Base-by-base conservation (phyloP, 1,140 invertebrate species). In the Coelopa frigida region DNA sequence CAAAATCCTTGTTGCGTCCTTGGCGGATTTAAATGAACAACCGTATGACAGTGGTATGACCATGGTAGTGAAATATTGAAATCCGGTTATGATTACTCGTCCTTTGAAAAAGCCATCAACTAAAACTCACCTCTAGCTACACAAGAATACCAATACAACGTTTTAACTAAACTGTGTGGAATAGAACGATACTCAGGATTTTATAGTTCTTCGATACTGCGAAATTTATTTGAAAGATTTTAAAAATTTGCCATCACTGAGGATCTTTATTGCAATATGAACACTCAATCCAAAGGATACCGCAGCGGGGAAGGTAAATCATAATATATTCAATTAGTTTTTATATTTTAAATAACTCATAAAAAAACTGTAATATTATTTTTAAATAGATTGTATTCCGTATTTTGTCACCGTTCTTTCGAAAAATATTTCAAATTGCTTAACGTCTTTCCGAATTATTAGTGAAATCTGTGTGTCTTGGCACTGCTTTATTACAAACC, bases 251-350 rank as follows among this genome's bases (percentile, higher is more conserved):
- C 21, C n/a, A 33, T 17, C 20, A 26, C 41, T 32, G n/a, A 43
- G 33, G 41, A 31, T 26, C 33, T 43, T 43, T 35, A 27, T 29
- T 44, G 21, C 53, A 66, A 48, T 29, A 66, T 66, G 62, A 66
- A 66, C 52, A 59, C 62, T 37, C 63, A 66, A 56, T 66, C 63
- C 41, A 66, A 66, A 53, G 60, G 54, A 53, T 66, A 66, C 54
- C 63, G 63, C 48, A 56, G 56, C n/a, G 62, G 62, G 23, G 48
- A 50, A 46, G 48, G 48, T 50, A 50, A 46, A 23, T 46, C 29
- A 18, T 36, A 18, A 3, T 40, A 40, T 10, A n/a, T n/a, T n/a
- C n/a, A n/a, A n/a, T n/a, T n/a, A n/a, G n/a, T n/a, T n/a, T n/a
- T n/a, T n/a, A n/a, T n/a, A n/a, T n/a, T n/a, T n/a, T n/a, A n/a